Evolutionary conservation across 2,797 vertebrate genomes (phyloP), one percentile per base, ranked within the genome.

Genomic region (Schizothorax lantsangensis): DNA sequence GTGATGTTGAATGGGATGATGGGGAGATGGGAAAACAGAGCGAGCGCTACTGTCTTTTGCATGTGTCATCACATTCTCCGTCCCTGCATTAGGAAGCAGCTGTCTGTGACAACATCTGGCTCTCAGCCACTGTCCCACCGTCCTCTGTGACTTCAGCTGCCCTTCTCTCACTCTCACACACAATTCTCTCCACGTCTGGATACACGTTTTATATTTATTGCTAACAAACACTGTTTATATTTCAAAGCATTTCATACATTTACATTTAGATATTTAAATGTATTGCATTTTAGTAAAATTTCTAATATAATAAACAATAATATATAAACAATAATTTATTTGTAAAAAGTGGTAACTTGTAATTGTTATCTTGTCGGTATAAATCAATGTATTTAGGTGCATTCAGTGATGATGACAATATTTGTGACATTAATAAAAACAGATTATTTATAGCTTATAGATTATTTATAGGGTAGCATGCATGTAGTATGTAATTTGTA

Each of bases 11-110:
- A 84, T 72, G 52, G 21, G 40, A 68, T 79, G 78, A 66, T 6
- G 62, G 49, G 21, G 26, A 36, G 59, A 49, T 40, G 57, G 45
- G 5, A n/a, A 38, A 45, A 83, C 17, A 23, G 62, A 62, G 43
- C 12, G 12, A 83, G 81, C 47, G 73, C 74, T 30, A 47, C 43
- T 14, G 78, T 69, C 43, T 91, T 84, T 88, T 43, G 74, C 59
- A 82, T 33, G 47, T 84, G 88, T 88, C 84, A 82, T 89, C 84
- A 86, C 26, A 83, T 84, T 88, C 79, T n/a, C 57, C 52, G 26
- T 79, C 80, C 36, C 15, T 73, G 49, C 84, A 64, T 69, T 73
- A 87, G 78, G 52, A 84, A 85, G 62, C 78, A 84, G 88, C 84
- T 81, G 81, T 26, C 45, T 81, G 84, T 78, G 82, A 85, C 74